phyloP scores from a whole-genome alignment of 2,113 vertebrate species.

The Mormyrus lacerda region DNA sequence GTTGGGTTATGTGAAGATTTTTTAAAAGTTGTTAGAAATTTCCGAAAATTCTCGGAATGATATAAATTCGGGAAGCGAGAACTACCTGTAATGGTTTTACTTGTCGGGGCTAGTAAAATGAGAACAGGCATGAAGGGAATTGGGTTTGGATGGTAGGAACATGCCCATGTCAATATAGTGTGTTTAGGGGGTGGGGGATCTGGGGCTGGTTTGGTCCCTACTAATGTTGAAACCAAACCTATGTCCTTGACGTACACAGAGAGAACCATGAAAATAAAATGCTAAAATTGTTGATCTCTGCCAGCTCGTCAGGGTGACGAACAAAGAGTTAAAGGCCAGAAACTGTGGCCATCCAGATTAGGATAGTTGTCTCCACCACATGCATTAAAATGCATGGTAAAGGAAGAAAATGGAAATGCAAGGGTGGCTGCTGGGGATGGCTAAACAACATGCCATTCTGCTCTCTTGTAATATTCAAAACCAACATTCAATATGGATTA shows the following conservation, averaged over 20 bases:
- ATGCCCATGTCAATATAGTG: background rate
- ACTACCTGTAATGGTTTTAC: background rate
- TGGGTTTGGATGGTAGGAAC: background rate
- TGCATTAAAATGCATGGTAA: background rate
- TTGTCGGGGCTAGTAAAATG: background rate
- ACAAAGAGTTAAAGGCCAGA: background rate
- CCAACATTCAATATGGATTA: background rate
- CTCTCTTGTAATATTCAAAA: background rate
- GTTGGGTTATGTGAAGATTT: too few relatives aligned
- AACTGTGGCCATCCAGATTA: background rate
- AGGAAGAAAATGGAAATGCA: background rate
- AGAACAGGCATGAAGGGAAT: background rate
- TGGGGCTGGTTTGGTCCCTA: background rate
- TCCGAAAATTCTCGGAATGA: too few relatives aligned
- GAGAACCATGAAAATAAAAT: background rate
- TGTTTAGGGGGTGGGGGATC: background rate
- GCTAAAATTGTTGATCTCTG: background rate
- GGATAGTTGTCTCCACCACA: background rate
- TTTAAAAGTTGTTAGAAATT: too few relatives aligned
- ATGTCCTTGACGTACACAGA: background rate
- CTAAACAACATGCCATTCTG: background rate
- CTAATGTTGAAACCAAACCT: background rate
- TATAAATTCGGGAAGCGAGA: background rate
- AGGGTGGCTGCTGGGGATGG: background rate
- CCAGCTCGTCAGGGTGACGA: background rate